Evolutionary conservation across 2,888 invertebrate species (phyloP).

Genomic region (Pristionchus mayeri): DNA sequence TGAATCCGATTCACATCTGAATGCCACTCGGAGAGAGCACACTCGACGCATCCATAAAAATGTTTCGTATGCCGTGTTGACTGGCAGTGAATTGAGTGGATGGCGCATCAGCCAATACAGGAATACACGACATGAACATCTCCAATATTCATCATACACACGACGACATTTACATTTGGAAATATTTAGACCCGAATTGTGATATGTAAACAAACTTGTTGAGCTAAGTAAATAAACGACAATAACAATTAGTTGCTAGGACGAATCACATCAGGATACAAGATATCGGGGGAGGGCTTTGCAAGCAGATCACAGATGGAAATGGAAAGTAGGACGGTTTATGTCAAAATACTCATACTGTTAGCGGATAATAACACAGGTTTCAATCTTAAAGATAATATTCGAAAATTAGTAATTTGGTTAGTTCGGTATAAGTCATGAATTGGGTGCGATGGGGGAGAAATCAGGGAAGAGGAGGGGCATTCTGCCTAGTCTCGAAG

Average conservation of each 20-base stretch:
- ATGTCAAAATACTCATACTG: not conserved
- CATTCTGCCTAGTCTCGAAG: not conserved
- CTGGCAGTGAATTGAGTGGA: not conserved
- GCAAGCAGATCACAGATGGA: slow-evolving; percentile 32
- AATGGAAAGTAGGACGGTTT: not conserved
- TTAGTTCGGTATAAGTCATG: slow-evolving; percentile 5
- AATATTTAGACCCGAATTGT: not conserved
- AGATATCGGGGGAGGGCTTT: not conserved
- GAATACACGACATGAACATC: not conserved
- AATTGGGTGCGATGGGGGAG: slow-evolving; percentile 27
- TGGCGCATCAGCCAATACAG: too few species aligned
- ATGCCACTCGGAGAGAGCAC: not conserved
- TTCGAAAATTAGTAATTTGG: not conserved
- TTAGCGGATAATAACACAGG: not conserved
- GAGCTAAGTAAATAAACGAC: not conserved
- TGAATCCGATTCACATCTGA: slow-evolving; percentile 14
- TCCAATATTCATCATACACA: slow-evolving; percentile 8
- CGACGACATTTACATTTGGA: not conserved
- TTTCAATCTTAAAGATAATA: not conserved
- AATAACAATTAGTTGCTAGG: slow-evolving; percentile 20
- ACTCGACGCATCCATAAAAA: slow-evolving; percentile 15
- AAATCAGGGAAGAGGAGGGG: slow-evolving; percentile 23
- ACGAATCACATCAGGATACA: slow-evolving; percentile 1
- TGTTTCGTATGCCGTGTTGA: too few species aligned
- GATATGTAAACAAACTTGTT: not conserved